Base-by-base conservation (phyloP, 2,888 invertebrate genomes). In the Drosophila bunnanda region DNA sequence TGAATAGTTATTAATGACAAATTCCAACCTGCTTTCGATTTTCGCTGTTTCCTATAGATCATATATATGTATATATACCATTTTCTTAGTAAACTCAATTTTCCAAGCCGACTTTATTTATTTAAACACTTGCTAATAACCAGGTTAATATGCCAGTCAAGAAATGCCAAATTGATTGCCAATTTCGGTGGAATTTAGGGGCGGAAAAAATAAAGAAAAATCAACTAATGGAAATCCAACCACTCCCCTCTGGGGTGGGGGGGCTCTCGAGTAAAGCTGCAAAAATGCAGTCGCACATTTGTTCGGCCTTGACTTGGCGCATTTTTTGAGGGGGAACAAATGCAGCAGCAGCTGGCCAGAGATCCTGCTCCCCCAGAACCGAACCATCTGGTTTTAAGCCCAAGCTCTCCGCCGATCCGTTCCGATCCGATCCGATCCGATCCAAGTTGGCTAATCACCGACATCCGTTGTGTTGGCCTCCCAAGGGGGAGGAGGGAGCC, bases 381-480 rank as follows among this genome's bases (percentile, higher is more conserved):
- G 34, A 52, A 22, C 34, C 50, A 52, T 52, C 50, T 52, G 50
- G 50, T 52, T 52, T 52, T 32, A 34, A 22, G 50, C 32, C 32
- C 55, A 32, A 54, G 57, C 41, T 25, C 39, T 34, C 34, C n/a
- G n/a, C n/a, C n/a, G n/a, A n/a, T n/a, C 13, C 25, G 25, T 4
- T 41, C 12, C 57, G 44, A 70, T 75, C 64, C 77, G 71, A 62
- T 59, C 30, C 58, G 38, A 60, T 59, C 64, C 41, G 59, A 46
- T 64, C 60, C 39, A 34, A 41, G 50, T 82, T 79, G 80, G 83
- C 83, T 84, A 82, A 82, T 82, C 82, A 69, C 50, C 78, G 53
- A 84, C 82, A 82, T 84, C 82, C 82, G 81, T 54, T 61, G 66
- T 48, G 9, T 10, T 34, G 28, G 30, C 38, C 12, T 4, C 25